These are phyloP conservation scores for Camptogramma bilineatum DNA, from an alignment of 2,888 invertebrate species.

Conservation along the genomic window DNA sequence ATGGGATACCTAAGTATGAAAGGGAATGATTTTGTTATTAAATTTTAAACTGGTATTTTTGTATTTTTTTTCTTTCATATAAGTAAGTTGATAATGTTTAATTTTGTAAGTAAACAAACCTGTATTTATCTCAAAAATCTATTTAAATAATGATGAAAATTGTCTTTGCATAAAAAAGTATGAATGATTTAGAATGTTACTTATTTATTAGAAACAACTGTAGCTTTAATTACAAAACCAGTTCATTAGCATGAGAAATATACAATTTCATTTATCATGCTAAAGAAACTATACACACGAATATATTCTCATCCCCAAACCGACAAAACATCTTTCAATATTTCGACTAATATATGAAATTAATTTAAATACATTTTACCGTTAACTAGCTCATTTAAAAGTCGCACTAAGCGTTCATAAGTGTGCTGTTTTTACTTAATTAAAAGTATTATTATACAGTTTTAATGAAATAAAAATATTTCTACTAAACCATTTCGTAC, in stretches of 20 bases:
- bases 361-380: conserved; percentile 45
- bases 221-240: not conserved
- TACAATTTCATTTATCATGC: not conserved
- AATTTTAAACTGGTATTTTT: too few species aligned
- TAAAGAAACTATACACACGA: not conserved
- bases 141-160: not conserved
- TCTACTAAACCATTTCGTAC: too few species aligned
- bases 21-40: too few species aligned
- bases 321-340: conserved; percentile 58
- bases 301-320: conserved; percentile 25
- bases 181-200: not conserved
- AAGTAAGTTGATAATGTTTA: not conserved
- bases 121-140: not conserved
- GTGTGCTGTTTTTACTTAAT: conserved; percentile 4
- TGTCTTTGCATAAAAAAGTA: too few species aligned
- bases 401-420: conserved; percentile 20
- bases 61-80: too few species aligned
- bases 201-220: conserved; percentile 4
- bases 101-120: not conserved
- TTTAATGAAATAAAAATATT: not conserved
- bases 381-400: conserved; percentile 19
- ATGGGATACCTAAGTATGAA: too few species aligned
- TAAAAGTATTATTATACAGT: not conserved
- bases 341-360: conserved; percentile 64
- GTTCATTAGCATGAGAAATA: not conserved